Evolutionary conservation across 1,140 invertebrate genomes (phyloP), one percentile per base, ranked within the genome.

Genomic region (Hyphantria cunea): DNA sequence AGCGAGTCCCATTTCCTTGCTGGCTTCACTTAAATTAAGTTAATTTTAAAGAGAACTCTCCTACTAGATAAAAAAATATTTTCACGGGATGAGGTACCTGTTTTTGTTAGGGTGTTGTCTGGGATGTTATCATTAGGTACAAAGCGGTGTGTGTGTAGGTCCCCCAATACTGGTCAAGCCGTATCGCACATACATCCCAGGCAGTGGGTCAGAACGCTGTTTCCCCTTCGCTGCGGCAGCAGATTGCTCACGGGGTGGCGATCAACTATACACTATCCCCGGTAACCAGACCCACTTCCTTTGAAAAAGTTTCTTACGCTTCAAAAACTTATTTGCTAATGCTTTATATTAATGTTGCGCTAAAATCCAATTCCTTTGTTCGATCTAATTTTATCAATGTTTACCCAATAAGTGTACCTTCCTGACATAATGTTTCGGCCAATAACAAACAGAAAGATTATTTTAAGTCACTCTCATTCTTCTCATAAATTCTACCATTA

Each of bases 151-250:
- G 66, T 88, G 74, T 83, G 68, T 86, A 89, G 83, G 83, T 86
- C 70, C 82, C 91, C 89, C 92, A 84, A 92, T 92, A 78, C 93
- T 93, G 81, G 91, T 88, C 79, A 94, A 94, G 92, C 93, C 93
- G 69, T 89, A 93, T 83, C 92, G 93, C 76, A 88, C 93, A 58
- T 93, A 94, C 89, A 75, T 89, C 65, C 78, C 89, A 56, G 84
- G 88, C 68, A 82, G 81, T 53, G 86, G 88, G 56, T 91, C 92
- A 54, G 92, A 92, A 76, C 80, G 92, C 67, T 92, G 92, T 84
- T 92, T 90, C 81, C 92, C 93, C 78, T 93, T 93, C 87, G 92
- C 86, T 66, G 86, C 91, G 68, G 83, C 86, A 61, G 83, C 86
- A 61, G 89, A 91, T 66, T 86, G 81, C 60, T 74, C 89, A 45